Conservation (phyloP, 2,797 vertebrate genomes). For the Hozukius guyotensis region DNA sequence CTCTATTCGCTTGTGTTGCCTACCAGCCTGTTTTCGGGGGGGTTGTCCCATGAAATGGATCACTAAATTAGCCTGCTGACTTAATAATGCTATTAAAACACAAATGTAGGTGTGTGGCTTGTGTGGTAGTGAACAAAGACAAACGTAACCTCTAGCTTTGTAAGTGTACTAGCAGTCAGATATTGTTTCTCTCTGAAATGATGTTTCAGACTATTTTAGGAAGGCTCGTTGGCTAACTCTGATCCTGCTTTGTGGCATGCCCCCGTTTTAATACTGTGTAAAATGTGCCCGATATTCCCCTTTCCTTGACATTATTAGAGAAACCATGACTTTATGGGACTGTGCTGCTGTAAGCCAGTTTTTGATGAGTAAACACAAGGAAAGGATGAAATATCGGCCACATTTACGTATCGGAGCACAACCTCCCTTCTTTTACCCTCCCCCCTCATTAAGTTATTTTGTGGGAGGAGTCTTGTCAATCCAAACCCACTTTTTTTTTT, state of each 20-base stretch:
- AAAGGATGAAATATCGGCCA: slow-evolving; percentile 42
- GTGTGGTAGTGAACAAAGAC: slow-evolving; percentile 72
- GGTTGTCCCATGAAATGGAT: slow-evolving; percentile 51
- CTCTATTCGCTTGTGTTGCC: slow-evolving; percentile 66
- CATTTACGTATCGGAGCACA: slow-evolving; percentile 70
- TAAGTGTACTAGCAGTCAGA: slow-evolving; percentile 61
- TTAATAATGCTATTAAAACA: slow-evolving; percentile 55
- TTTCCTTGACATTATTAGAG: slow-evolving; percentile 13
- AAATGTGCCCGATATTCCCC: slow-evolving; percentile 28
- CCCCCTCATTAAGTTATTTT: slow-evolving; percentile 84
- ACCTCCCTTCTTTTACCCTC: slow-evolving; percentile 52
- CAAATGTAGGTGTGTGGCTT: slow-evolving; percentile 63
- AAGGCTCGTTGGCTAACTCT: slow-evolving; percentile 56
- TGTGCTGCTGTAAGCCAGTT: slow-evolving; percentile 24
- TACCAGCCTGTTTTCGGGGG: slow-evolving; percentile 29
- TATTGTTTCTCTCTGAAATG: slow-evolving; percentile 43
- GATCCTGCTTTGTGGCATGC: slow-evolving; percentile 62
- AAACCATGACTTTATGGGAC: background rate
- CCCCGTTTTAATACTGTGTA: slow-evolving; percentile 43
- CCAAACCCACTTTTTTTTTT: slow-evolving; percentile 76
- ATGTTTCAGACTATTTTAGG: slow-evolving; percentile 31
- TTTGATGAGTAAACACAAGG: background rate
- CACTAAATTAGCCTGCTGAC: slow-evolving; percentile 66
- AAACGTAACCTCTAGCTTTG: slow-evolving; percentile 63
- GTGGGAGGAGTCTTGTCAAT: slow-evolving; percentile 78